These are phyloP conservation scores for Coenobita brevimanus DNA, from an alignment of 1,140 invertebrate genomes.

Conservation along the genomic window DNA sequence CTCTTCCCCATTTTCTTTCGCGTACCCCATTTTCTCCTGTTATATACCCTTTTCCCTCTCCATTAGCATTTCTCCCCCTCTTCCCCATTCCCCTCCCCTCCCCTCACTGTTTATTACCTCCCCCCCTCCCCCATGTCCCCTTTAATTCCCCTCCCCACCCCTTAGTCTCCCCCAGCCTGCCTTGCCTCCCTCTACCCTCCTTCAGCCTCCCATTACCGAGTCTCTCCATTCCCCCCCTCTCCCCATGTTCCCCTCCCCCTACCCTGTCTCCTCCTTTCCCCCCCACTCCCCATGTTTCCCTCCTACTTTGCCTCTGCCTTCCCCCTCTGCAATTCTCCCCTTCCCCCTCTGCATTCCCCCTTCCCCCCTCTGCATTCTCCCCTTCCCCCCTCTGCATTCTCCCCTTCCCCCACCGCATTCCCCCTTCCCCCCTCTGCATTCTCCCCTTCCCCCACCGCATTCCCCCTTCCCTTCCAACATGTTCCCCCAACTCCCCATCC, in stretches of 20 bases:
- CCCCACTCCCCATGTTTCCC: not conserved
- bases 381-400: not conserved
- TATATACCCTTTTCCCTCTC: not conserved
- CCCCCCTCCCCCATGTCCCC: slow-evolving; percentile 13
- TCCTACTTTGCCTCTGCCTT: not conserved
- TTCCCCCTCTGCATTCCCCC: too few relatives aligned
- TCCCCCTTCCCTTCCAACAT: not conserved
- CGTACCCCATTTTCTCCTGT: not conserved
- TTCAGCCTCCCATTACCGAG: not conserved
- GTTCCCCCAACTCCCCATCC: not conserved
- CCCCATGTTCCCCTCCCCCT: not conserved
- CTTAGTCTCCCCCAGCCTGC: not conserved
- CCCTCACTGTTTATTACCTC: not conserved
- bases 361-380: not conserved
- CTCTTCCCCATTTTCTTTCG: not conserved
- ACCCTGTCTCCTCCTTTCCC: not conserved
- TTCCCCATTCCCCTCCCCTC: not conserved
- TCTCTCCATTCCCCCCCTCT: not conserved
- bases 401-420: not conserved
- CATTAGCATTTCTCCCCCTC: not conserved
- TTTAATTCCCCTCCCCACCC: not conserved
- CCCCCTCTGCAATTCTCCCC: not conserved
- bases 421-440: not conserved
- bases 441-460: not conserved
- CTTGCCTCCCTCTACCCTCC: not conserved